Base-by-base conservation (phyloP, 2,113 vertebrate genomes). In the Dryoscopus gambensis region DNA sequence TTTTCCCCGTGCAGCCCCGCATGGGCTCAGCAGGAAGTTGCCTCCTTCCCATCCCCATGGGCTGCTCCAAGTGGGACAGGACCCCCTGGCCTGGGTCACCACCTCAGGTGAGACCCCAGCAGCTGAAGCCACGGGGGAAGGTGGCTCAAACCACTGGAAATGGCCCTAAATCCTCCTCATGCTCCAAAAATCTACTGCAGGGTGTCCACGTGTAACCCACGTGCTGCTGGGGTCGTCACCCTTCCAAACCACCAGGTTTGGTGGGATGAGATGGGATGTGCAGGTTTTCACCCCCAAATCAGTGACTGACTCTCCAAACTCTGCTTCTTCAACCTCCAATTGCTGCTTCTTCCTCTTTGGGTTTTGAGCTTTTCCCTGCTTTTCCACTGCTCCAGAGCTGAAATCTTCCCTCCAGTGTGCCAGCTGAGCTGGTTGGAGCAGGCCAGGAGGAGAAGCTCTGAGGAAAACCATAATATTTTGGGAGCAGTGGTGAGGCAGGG, bases 91-190 rank as follows among this genome's bases (percentile, higher is more conserved):
- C 5, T 10, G 23, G 35, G 76, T 23, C 71, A 39, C 50, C 7
- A 1, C 16, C 44, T 21, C 3, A 5, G 50, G 50, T 30, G 52
- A 71, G 24, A 23, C 14, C 18, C 59, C 37, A 24, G 55, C 3
- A 15, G 52, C 4, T 21, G 53, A 63, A 80, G 31, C 10, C 40
- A 25, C 0, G 0, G 1, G 31, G 56, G n/a, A 40, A 44, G 49
- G 73, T 0, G 0, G 46, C 65, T 81, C 2, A 2, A 23, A 13
- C 0, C 20, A 1, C 60, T 75, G 57, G 62, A 42, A 71, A 31
- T 15, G 15, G 31, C 47, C 46, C 44, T 11, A 14, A 81, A 40
- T 53, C 23, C 13, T 65, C 67, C 71, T 57, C 1, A 0, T 39
- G 28, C 14, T 75, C 47, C 63, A 46, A 9, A 50, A 44, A 59